Base-by-base conservation (phyloP, 2,113 vertebrate genomes). In the Strix aluco region DNA sequence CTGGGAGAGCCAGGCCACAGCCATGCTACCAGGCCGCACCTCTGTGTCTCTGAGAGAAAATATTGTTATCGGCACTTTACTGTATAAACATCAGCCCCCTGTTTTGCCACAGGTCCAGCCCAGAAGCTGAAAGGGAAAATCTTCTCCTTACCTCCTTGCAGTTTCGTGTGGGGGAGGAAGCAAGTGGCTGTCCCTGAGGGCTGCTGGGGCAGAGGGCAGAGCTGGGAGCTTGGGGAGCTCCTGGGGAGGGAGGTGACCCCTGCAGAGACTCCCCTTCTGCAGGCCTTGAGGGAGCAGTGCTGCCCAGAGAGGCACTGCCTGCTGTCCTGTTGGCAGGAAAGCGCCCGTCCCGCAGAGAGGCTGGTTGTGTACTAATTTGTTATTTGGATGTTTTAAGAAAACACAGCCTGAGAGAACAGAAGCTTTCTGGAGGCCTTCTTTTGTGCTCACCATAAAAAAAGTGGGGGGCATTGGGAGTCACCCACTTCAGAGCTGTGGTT, bases 261-360 rank as follows among this genome's bases (percentile, higher is more conserved):
- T 15, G 40, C 12, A 38, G 36, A 52, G 15, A 14, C 6, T 13
- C 21, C 5, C 7, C 9, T 67, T 72, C 14, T 16, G 15, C 30
- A 23, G 10, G 49, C 70, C 44, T 13, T 11, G 29, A n/a, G 44
- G 63, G 52, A 81, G 30, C 46, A 25, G 22, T 1, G 26, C 10
- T 1, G 3, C 25, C n/a, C 34, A 11, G 34, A 52, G 29, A 25
- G 29, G 61, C 15, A 11, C 11, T 2, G 2, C 0, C 0, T 13
- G 25, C n/a, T 6, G 16, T 11, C 2, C 2, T 7, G 10, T 1
- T 8, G 15, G 46, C n/a, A 51, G 65, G n/a, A 11, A 72, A 38
- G 19, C 27, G 26, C 4, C 44, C 0, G 0, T 17, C n/a, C 74
- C 61, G 46, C n/a, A 42, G 36, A 58, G 9, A 20, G 17, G 26